Conservation (phyloP, 2,113 vertebrate genomes). For the Notarius quadriscutis region DNA sequence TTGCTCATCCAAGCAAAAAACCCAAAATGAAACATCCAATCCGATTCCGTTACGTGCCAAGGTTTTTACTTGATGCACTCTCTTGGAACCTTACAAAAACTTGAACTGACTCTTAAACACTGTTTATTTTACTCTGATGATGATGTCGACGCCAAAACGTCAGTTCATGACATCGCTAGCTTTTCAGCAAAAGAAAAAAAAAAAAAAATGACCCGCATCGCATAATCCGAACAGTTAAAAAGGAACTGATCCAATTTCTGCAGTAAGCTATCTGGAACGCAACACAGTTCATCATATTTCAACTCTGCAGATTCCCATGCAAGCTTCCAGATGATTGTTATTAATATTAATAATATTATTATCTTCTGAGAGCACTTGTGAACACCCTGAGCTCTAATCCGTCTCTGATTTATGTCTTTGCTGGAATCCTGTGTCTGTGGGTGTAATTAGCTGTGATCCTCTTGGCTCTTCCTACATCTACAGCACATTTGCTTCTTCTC, state of each 20-base stretch:
- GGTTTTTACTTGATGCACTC: too few relatives aligned
- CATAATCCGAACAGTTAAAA: not conserved
- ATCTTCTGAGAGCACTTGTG: conserved; percentile 8
- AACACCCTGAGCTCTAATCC: conserved; percentile 5
- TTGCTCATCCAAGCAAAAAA: too few relatives aligned
- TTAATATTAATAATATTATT: conserved; percentile 8
- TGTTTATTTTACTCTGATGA: too few relatives aligned
- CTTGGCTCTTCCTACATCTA: not conserved
- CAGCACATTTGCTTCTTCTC: not conserved
- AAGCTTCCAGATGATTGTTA: not conserved
- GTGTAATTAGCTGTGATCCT: not conserved
- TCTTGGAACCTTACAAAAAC: too few relatives aligned
- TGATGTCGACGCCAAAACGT: too few relatives aligned
- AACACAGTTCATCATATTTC: not conserved
- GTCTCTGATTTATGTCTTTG: conserved; percentile 17
- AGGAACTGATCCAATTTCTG: not conserved
- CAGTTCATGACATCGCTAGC: too few relatives aligned
- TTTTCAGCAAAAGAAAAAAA: not conserved
- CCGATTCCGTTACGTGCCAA: too few relatives aligned
- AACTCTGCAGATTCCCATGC: not conserved
- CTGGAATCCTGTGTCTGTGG: not conserved
- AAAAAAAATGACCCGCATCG: not conserved
- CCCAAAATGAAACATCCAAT: too few relatives aligned
- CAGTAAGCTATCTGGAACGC: not conserved
- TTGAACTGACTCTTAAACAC: too few relatives aligned